Percentiles rank a stretch among this genome's conserved stretches.
Evolutionary conservation across 1,140 invertebrate genomes (phyloP).

Genomic region (Protaetia brevitarsis): DNA sequence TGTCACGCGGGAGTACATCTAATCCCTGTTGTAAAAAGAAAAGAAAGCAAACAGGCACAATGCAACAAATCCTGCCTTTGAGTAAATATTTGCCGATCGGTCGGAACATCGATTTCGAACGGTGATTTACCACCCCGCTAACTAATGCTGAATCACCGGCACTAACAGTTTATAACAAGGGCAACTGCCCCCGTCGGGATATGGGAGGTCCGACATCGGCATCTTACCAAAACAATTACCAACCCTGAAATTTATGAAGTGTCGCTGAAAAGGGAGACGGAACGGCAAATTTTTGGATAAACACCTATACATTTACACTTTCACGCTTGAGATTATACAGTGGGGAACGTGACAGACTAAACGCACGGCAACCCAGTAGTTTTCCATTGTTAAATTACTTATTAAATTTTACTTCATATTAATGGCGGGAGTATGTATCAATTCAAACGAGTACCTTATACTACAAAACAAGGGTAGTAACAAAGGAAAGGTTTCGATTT

Average conservation of each 20-base stretch:
- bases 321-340: too few relatives aligned
- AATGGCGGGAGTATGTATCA: too few relatives aligned
- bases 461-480: too few relatives aligned
- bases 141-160: slow-evolving; percentile 15
- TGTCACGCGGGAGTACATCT: slow-evolving; percentile 7
- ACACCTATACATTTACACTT: slow-evolving; percentile 12
- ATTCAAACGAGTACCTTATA: too few relatives aligned
- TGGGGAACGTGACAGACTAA: too few relatives aligned
- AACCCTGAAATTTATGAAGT: slow-evolving; percentile 10
- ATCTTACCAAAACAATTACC: slow-evolving; percentile 10
- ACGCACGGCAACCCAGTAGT: too few relatives aligned
- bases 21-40: slow-evolving; percentile 14
- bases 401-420: too few relatives aligned
- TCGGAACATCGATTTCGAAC: slow-evolving; percentile 23
- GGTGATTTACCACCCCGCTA: slow-evolving; percentile 9
- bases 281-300: not conserved
- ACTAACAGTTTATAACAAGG: slow-evolving; percentile 16
- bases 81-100: slow-evolving; percentile 27
- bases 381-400: too few relatives aligned
- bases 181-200: slow-evolving; percentile 4
- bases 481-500: too few relatives aligned
- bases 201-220: slow-evolving; percentile 8
- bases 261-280: not conserved
- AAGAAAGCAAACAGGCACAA: slow-evolving; percentile 16
- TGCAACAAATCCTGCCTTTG: slow-evolving; percentile 21